phyloP scores from a whole-genome alignment of 2,797 vertebrate genomes.

The Pyrocephalus nanus region DNA sequence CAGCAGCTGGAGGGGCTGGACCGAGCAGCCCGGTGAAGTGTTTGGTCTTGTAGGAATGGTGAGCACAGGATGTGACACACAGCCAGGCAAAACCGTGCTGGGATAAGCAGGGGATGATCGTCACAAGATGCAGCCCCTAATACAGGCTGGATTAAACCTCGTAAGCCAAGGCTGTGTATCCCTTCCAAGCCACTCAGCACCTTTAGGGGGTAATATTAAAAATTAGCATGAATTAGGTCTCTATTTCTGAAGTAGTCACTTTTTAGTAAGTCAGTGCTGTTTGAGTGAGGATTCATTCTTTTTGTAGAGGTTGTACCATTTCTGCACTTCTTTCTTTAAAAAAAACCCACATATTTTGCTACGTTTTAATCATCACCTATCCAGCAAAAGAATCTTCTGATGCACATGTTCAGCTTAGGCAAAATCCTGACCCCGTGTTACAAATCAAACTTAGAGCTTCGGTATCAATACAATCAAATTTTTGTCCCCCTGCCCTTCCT shows the following conservation, averaged over 20 bases:
- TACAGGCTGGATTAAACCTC: neutral
- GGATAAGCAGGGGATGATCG: neutral
- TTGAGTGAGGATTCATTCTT: neutral
- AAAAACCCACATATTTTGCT: neutral
- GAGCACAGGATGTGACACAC: neutral
- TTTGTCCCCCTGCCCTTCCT: neutral
- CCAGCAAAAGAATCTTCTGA: neutral
- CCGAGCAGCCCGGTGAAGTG: fast-evolving
- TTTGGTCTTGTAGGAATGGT: fast-evolving
- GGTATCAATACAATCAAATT: neutral
- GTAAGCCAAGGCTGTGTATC: fast-evolving
- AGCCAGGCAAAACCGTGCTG: neutral
- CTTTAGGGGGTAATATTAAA: neutral
- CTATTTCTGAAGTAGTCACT: neutral
- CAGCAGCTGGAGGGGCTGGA: neutral
- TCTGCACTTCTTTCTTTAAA: neutral
- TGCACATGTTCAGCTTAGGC: neutral
- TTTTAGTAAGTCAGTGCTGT: neutral
- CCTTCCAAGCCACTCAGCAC: neutral
- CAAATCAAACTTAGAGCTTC: neutral
- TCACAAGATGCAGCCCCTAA: neutral
- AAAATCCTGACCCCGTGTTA: neutral
- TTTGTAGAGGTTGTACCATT: neutral
- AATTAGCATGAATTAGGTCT: neutral
- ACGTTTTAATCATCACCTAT: fast-evolving